Percentiles rank a stretch among this genome's conserved stretches.
Conservation (phyloP, 2,888 invertebrate genomes). For the Megaustenia siamemsis region DNA sequence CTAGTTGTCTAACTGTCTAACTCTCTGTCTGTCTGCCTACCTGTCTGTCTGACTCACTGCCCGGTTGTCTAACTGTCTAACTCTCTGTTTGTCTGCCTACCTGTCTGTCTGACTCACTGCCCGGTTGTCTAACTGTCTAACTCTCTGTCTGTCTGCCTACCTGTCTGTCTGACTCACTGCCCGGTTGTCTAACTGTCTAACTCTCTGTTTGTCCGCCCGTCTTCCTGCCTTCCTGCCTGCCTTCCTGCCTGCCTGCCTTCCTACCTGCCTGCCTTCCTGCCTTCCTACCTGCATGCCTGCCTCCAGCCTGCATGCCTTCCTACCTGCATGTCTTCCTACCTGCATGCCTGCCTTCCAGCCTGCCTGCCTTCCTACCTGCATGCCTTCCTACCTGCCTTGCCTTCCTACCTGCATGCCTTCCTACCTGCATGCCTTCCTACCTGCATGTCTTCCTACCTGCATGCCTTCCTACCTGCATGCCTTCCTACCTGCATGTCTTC, state of each 20-base stretch:
- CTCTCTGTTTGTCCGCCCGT: neutral
- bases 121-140: neutral
- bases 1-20: neutral
- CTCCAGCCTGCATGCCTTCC: too few species aligned
- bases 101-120: neutral
- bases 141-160: neutral
- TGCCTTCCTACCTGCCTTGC: too few species aligned
- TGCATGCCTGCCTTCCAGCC: too few species aligned
- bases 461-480: too few species aligned
- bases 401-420: too few species aligned
- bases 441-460: too few species aligned
- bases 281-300: too few species aligned
- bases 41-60: neutral
- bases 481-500: too few species aligned
- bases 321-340: too few species aligned
- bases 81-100: neutral
- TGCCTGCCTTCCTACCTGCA: too few species aligned
- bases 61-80: neutral
- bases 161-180: neutral
- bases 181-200: neutral
- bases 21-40: neutral
- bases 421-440: too few species aligned
- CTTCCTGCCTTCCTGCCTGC: neutral
- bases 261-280: too few species aligned
- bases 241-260: neutral